These are phyloP conservation scores for Tipula confusa DNA, from an alignment of 2,888 invertebrate species.

Conservation along the genomic window DNA sequence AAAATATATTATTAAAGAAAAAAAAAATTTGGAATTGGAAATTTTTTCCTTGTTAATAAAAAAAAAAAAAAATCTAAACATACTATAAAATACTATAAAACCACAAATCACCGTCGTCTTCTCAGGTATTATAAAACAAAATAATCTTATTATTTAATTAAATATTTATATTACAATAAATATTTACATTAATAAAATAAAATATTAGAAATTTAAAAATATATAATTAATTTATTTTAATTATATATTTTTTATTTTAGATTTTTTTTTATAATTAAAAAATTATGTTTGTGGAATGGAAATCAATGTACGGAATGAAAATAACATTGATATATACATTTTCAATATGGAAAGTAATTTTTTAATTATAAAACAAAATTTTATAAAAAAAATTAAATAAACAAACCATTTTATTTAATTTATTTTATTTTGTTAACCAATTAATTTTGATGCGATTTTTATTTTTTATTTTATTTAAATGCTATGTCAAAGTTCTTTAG, in stretches of 20 bases:
- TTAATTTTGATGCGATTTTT: conserved; percentile 9
- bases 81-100: not conserved
- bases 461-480: too few relatives aligned
- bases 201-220: conserved; percentile 9
- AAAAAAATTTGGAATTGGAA: not conserved
- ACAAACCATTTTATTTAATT: not conserved
- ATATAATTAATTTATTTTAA: not conserved
- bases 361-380: conserved; percentile 1
- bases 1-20: not conserved
- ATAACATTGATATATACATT: not conserved
- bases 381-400: conserved; percentile 25
- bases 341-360: not conserved
- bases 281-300: not conserved
- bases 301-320: not conserved
- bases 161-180: not conserved
- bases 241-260: conserved; percentile 20
- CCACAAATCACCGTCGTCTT: not conserved
- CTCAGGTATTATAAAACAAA: conserved; percentile 25
- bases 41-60: not conserved
- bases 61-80: not conserved
- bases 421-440: conserved; percentile 21
- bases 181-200: conserved; percentile 14
- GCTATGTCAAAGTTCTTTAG: conserved; percentile 5
- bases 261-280: conserved; percentile 17
- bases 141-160: conserved; percentile 17